Base-by-base conservation (phyloP, 2,113 vertebrate species). In the Gymnogyps californianus region DNA sequence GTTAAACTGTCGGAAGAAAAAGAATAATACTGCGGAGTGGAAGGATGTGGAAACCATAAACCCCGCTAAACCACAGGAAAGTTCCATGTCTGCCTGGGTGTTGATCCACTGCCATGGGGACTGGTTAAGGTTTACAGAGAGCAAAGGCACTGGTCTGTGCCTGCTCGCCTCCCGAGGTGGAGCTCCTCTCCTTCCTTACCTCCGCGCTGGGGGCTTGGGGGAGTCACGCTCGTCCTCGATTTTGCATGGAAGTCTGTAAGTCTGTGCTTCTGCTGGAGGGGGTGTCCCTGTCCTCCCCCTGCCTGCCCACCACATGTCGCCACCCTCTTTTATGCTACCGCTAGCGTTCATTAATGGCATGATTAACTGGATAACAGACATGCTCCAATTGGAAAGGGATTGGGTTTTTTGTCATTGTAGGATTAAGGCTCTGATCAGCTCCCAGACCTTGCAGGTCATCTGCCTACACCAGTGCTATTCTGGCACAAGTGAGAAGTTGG, bases 71-170 rank as follows among this genome's bases (percentile, higher is more conserved):
- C 44, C 24, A 42, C 7, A 38, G 29, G 16, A 4, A 47, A 61
- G 21, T 77, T 52, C 84, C 55, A 22, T 7, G 1, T 11, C 13
- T 54, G 54, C 22, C 59, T 52, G 67, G 17, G 14, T 13, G 18
- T 67, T 47, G 40, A 14, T 38, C 10, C 44, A 6, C 42, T 0
- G 1, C 46, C 24, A 3, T 7, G 14, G 38, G 51, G 29, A 15
- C 13, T 8, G 25, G 28, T 24, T 34, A 13, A 31, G 24, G 28
- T 55, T 58, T 64, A 21, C 17, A 11, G 67, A 36, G 32, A 18
- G 15, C 0, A 0, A 47, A 15, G 0, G 3, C 0, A 3, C 8
- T 0, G 0, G 6, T n/a, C 8, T 32, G 44, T 74, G 40, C 42
- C 55, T 40, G 22, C 3, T 71, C 1, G 7, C 25, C 42, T 75